Evolutionary conservation across 2,113 vertebrate genomes (phyloP).

Genomic region (Octodon degus): DNA sequence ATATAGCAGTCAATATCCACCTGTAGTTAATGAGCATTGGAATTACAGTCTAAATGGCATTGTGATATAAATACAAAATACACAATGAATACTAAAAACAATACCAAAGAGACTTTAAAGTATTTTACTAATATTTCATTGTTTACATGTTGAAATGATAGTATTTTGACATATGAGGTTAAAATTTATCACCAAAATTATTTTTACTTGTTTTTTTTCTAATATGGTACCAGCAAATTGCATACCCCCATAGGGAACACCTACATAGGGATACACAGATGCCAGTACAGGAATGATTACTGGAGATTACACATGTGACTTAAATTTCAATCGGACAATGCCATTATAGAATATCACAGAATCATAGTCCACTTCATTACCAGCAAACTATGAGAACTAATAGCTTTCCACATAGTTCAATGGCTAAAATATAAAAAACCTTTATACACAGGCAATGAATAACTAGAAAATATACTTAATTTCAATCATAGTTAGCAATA

Average conservation of each 20-base stretch:
- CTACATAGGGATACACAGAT: neutral
- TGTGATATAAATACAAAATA: neutral
- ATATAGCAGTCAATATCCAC: neutral
- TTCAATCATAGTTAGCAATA: neutral
- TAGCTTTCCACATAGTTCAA: neutral
- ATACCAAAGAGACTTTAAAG: neutral
- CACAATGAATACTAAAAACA: neutral
- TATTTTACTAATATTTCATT: neutral
- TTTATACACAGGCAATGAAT: neutral
- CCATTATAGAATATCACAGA: neutral
- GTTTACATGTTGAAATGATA: neutral
- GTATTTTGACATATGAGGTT: neutral
- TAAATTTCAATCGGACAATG: neutral
- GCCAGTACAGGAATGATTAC: neutral
- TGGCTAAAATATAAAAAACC: neutral
- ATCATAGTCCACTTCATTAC: neutral
- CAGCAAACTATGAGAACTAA: neutral
- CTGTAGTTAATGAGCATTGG: neutral
- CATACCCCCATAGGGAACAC: neutral
- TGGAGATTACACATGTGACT: neutral
- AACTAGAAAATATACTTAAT: neutral
- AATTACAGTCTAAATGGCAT: neutral
- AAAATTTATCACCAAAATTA: conserved; percentile 8
- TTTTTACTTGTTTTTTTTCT: neutral
- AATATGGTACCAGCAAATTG: neutral